These are phyloP conservation scores for Strigamia maritima DNA, from an alignment of 2,888 invertebrate species.

Conservation along the genomic window DNA sequence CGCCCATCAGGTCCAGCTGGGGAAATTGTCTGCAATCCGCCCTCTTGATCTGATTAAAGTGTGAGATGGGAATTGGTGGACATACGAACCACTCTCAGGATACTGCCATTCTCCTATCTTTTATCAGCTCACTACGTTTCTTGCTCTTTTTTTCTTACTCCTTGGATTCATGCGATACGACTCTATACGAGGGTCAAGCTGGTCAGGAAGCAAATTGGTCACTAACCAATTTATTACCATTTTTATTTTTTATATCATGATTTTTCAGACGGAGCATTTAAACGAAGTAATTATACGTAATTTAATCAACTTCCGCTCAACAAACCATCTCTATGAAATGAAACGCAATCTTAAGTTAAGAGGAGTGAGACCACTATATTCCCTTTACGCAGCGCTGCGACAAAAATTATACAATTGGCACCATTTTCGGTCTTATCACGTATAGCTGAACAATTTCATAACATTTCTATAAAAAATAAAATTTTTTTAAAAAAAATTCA, in stretches of 20 bases:
- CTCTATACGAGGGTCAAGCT: constrained; percentile 17
- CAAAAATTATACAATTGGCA: too few relatives aligned
- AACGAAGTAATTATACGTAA: too few relatives aligned
- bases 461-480: too few relatives aligned
- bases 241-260: background rate
- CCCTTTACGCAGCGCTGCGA: too few relatives aligned
- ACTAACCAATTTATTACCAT: background rate
- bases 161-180: constrained; percentile 15
- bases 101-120: constrained; percentile 28
- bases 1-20: constrained; percentile 32
- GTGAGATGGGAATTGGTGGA: constrained; percentile 32
- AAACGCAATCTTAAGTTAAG: too few relatives aligned
- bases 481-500: too few relatives aligned
- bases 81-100: constrained; percentile 3
- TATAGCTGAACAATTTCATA: too few relatives aligned
- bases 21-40: constrained; percentile 34
- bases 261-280: too few relatives aligned
- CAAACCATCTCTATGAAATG: too few relatives aligned
- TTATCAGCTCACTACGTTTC: constrained; percentile 17
- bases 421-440: too few relatives aligned
- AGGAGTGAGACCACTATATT: too few relatives aligned
- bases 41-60: constrained; percentile 34
- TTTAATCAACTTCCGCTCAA: too few relatives aligned
- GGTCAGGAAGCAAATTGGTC: constrained; percentile 1
- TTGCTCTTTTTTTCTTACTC: background rate